Base-by-base conservation (phyloP, 2,888 invertebrate genomes). In the Xestia c-nigrum region DNA sequence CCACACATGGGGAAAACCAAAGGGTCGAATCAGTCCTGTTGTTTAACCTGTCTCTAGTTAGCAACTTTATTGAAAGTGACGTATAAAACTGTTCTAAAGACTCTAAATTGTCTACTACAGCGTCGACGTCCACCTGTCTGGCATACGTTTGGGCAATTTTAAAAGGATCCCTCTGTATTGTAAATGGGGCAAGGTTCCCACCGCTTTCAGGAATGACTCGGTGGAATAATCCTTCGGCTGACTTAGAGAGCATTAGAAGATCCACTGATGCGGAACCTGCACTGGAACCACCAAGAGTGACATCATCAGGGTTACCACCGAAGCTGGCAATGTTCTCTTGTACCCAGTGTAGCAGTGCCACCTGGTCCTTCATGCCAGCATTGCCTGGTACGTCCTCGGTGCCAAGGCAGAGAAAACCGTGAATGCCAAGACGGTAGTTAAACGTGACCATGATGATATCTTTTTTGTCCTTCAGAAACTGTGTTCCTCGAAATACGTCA, bases 81-180 rank as follows among this genome's bases (percentile, higher is more conserved):
- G 87, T 93, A 65, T 91, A 94, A 80, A 94, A 94, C 5, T 90
- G 65, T 89, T 93, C 92, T 19, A 94, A 79, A 5, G 90, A 89
- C 12, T 86, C 72, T 5, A 93, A 73, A 47, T 94, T 89, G 59
- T 93, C 87, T 0, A 89, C 83, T 7, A 91, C 81, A 14, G 84
- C 73, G 64, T 91, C 89, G 12, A 50, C 19, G 47, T 90, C 90
- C 4, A 90, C 63, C 31, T 57, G 12, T 61, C 74, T 87, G 0
- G 92, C 93, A 70, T 83, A 89, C 10, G 52, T 63, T 80, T 90
- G 91, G 0, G 93, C 93, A 24, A 80, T 91, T 65, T 88, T 76
- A 2, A 92, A 1, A 0, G 94, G 93, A 79, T 94, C 90, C 0
- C 81, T 24, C 72, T 93, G 92, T 0, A 90, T 68, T 21, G 89